phyloP scores from a whole-genome alignment of 2,113 vertebrate genomes.

The Lasiurus borealis region DNA sequence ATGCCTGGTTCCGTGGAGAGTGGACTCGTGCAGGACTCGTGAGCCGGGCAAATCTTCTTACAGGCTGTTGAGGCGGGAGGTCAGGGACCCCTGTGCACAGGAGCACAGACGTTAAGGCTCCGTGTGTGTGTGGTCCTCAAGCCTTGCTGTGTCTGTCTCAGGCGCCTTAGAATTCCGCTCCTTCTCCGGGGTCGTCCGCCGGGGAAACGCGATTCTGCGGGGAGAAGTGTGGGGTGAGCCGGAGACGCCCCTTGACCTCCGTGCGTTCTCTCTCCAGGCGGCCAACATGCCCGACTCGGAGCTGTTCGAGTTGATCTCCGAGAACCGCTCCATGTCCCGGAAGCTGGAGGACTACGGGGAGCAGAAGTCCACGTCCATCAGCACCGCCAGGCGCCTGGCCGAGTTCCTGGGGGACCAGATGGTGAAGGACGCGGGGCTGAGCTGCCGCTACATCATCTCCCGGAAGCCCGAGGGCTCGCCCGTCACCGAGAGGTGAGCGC shows the following conservation, averaged over 20 bases:
- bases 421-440: constrained; percentile 98
- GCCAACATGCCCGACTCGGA: constrained; percentile 98
- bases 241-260: not conserved
- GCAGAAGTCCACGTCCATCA: constrained; percentile 99
- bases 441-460: constrained; percentile 98
- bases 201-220: fast-evolving
- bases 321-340: constrained; percentile 98
- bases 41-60: not conserved
- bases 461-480: constrained; percentile 97
- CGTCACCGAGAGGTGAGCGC: constrained; percentile 93
- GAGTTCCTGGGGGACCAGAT: constrained; percentile 99
- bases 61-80: not conserved
- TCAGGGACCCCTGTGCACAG: not conserved
- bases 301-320: constrained; percentile 97
- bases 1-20: not conserved
- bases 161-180: not conserved
- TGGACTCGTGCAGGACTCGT: not conserved
- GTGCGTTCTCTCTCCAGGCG: constrained; percentile 87
- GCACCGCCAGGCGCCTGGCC: constrained; percentile 97
- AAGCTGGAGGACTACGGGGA: constrained; percentile 97
- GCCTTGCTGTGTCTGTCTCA: no score
- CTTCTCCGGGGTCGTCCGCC: not conserved
- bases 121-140: not conserved
- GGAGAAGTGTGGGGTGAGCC: not conserved
- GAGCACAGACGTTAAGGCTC: not conserved